These are phyloP conservation scores for Nemapogon koenigi DNA, from an alignment of 2,888 invertebrate species.

Conservation along the genomic window DNA sequence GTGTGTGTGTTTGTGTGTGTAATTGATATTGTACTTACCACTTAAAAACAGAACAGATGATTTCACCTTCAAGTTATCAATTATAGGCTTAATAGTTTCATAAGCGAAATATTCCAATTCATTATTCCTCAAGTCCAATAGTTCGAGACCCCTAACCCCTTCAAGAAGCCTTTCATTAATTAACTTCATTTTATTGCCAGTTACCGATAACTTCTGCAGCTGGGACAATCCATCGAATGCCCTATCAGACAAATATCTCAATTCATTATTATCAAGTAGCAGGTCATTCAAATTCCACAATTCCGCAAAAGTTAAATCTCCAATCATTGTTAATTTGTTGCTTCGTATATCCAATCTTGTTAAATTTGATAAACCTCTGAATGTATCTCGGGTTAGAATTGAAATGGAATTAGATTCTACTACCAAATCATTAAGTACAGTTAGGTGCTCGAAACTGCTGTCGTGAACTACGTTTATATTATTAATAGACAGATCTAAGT, in stretches of 20 bases:
- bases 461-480: conserved; percentile 85
- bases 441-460: conserved; percentile 78
- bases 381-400: conserved; percentile 77
- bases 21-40: conserved; percentile 42
- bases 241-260: conserved; percentile 76
- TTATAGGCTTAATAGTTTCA: conserved; percentile 77
- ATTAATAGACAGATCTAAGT: conserved; percentile 86
- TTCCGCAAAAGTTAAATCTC: conserved; percentile 81
- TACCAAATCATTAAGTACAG: conserved; percentile 78
- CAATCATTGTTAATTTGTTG: conserved; percentile 79
- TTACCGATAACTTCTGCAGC: conserved; percentile 75
- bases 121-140: conserved; percentile 81
- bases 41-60: conserved; percentile 51
- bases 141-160: conserved; percentile 74
- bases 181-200: conserved; percentile 76
- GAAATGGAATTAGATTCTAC: conserved; percentile 79
- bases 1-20: too few relatives aligned
- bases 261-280: conserved; percentile 72
- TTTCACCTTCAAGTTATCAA: conserved; percentile 72
- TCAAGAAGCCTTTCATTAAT: conserved; percentile 77
- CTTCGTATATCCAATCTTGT: conserved; percentile 76
- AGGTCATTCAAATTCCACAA: conserved; percentile 76
- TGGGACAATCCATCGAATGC: conserved; percentile 79
- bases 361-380: conserved; percentile 76
- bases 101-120: conserved; percentile 76